Evolutionary conservation across 2,888 invertebrate species (phyloP).

Genomic region (Melinaea menophilus): DNA sequence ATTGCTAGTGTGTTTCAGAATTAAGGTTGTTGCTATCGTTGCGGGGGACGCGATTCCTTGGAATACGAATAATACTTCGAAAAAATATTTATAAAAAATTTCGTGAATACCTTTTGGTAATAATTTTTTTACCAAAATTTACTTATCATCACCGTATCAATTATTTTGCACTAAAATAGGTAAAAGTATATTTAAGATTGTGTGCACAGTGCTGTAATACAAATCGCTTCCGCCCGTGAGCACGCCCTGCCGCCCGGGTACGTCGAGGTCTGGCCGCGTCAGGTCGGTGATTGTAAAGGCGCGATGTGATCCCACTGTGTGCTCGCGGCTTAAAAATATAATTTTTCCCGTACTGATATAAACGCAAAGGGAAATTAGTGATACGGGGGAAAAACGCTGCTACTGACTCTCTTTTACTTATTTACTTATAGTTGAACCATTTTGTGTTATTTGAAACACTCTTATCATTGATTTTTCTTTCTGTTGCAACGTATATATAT

Average conservation of each 20-base stretch:
- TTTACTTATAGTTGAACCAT: neutral
- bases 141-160: too few relatives aligned
- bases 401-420: conserved; percentile 12
- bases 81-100: too few relatives aligned
- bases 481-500: neutral
- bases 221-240: conserved; percentile 30
- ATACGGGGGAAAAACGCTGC: conserved; percentile 12
- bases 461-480: neutral
- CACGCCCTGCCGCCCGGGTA: conserved; percentile 19
- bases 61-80: too few relatives aligned
- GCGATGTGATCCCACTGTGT: conserved; percentile 46
- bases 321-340: conserved; percentile 40
- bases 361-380: conserved; percentile 14
- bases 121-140: too few relatives aligned
- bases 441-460: neutral
- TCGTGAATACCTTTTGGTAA: too few relatives aligned
- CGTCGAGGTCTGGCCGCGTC: conserved; percentile 58
- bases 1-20: conserved; percentile 62
- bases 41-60: conserved; percentile 19
- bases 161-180: too few relatives aligned
- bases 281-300: conserved; percentile 61
- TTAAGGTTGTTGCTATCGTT: conserved; percentile 41
- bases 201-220: neutral
- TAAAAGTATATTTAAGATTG: neutral
- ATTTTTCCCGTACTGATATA: conserved; percentile 28